phyloP scores from a whole-genome alignment of 2,888 invertebrate genomes.

The Idaea straminata region DNA sequence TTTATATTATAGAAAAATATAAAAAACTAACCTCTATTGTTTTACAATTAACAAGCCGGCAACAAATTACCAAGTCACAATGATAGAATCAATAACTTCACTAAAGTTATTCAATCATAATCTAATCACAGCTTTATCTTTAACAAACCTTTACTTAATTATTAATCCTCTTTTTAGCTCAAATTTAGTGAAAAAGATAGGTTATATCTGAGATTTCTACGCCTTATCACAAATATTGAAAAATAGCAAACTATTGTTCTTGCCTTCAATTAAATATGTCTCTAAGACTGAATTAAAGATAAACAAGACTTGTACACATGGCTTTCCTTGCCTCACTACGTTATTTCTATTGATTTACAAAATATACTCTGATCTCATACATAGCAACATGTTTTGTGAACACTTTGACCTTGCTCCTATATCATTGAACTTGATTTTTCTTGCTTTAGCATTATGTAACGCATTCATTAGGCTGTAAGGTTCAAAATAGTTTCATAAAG shows the following conservation, averaged over 20 bases:
- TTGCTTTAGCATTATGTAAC: background rate
- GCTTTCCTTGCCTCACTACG: background rate
- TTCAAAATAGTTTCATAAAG: background rate
- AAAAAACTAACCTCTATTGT: too few species aligned
- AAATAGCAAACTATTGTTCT: too few species aligned
- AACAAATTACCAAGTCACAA: background rate
- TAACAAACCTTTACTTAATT: background rate
- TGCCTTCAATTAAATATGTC: too few species aligned
- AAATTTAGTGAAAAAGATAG: too few species aligned
- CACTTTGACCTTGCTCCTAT: background rate
- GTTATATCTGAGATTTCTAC: too few species aligned
- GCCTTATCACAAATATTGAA: too few species aligned
- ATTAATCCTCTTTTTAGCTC: too few species aligned
- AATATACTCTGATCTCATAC: background rate
- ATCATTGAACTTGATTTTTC: background rate
- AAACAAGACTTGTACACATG: too few species aligned
- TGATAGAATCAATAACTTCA: background rate
- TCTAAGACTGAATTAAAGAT: background rate
- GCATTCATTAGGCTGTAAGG: background rate
- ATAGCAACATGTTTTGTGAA: background rate
- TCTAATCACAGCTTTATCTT: background rate
- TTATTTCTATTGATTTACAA: background rate
- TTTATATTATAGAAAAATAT: too few species aligned
- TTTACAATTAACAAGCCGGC: background rate
- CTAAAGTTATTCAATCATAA: background rate